phyloP scores from a whole-genome alignment of 2,888 invertebrate species.

The Caenorhabditis wallacei region DNA sequence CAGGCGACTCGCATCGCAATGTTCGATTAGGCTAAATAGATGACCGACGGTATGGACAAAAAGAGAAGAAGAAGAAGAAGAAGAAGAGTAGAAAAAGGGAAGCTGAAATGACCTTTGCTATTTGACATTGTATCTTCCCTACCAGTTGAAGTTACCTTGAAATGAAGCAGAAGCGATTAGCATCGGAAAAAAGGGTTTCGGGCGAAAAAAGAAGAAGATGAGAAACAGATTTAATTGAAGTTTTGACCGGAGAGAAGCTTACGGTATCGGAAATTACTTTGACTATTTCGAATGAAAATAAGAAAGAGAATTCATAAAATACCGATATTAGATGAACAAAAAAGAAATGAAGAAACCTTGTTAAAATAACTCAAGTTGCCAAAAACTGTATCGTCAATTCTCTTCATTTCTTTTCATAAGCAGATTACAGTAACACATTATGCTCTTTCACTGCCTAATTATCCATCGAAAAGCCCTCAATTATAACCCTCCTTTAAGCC shows the following conservation, averaged over 20 bases:
- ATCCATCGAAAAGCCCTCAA: constrained; percentile 5
- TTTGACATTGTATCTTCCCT: constrained; percentile 30
- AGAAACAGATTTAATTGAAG: not conserved
- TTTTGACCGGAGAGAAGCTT: constrained; percentile 15
- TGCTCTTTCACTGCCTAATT: constrained; percentile 27
- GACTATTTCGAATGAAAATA: not conserved
- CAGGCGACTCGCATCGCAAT: constrained; percentile 39
- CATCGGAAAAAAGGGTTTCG: constrained; percentile 33
- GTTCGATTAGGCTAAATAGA: constrained; percentile 52
- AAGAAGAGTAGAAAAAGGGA: not conserved
- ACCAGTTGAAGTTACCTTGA: constrained; percentile 33
- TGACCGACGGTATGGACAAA: constrained; percentile 28
- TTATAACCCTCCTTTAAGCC: constrained; percentile 38
- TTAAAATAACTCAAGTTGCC: not conserved
- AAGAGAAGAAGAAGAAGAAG: not conserved
- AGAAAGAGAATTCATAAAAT: too few relatives aligned
- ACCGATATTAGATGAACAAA: too few relatives aligned
- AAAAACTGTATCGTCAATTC: not conserved
- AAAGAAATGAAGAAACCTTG: not conserved
- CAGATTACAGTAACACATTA: constrained; percentile 11
- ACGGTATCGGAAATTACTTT: constrained; percentile 5
- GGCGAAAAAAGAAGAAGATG: constrained; percentile 1
- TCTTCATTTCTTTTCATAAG: not conserved
- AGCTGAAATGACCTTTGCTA: constrained; percentile 65
- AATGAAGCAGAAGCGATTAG: constrained; percentile 39